Percentiles rank a stretch among this genome's conserved stretches.
These are phyloP conservation scores for Stegastes partitus DNA, from an alignment of 2,113 vertebrate genomes.

Conservation along the genomic window DNA sequence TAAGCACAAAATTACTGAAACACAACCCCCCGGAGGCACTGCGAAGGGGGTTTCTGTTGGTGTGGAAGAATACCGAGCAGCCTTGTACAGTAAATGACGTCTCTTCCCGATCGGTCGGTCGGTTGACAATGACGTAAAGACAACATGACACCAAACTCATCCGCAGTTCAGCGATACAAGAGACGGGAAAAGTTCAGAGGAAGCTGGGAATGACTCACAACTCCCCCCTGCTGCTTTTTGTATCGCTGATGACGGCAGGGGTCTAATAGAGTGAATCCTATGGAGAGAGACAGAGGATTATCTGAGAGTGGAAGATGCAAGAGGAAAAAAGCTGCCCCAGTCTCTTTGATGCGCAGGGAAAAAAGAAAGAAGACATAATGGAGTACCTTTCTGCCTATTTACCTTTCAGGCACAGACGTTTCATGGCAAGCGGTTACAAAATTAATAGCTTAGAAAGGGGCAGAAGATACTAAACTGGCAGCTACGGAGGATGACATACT, in stretches of 20 bases:
- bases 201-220: conserved; percentile 54
- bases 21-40: conserved; percentile 21
- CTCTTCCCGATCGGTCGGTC: neutral
- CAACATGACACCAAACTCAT: conserved; percentile 24
- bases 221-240: conserved; percentile 51
- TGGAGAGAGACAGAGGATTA: conserved; percentile 47
- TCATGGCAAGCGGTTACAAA: conserved; percentile 23
- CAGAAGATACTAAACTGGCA: conserved; percentile 42
- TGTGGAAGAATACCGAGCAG: neutral
- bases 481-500: conserved; percentile 50
- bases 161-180: conserved; percentile 38
- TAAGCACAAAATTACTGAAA: conserved; percentile 46
- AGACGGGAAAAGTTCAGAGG: conserved; percentile 56
- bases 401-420: conserved; percentile 56
- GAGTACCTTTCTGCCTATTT: conserved; percentile 41
- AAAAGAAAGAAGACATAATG: conserved; percentile 36
- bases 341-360: conserved; percentile 1
- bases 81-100: conserved; percentile 12
- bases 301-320: conserved; percentile 53
- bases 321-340: conserved; percentile 7
- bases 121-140: conserved; percentile 49
- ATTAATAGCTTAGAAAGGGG: conserved; percentile 9
- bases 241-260: conserved; percentile 28
- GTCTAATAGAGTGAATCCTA: conserved; percentile 57
- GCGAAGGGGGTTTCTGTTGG: conserved; percentile 1